Conservation (phyloP, 2,113 vertebrate genomes). For the Rhizomys pruinosus region DNA sequence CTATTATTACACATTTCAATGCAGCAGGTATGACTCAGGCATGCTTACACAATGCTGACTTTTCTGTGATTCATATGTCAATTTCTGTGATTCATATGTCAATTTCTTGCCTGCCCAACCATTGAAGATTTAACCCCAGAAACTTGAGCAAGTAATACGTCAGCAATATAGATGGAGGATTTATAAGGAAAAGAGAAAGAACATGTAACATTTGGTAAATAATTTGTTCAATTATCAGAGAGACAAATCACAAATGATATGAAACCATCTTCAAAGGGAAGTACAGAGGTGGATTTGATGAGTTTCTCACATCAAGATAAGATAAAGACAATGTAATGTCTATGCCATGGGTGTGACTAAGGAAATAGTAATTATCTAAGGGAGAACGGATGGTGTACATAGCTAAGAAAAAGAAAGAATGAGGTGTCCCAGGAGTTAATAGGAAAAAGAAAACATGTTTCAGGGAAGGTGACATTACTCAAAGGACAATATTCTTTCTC, state of each 20-base stretch:
- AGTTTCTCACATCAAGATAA: conserved; percentile 52
- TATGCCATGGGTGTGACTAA: background rate
- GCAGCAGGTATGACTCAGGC: conserved; percentile 55
- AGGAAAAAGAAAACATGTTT: background rate
- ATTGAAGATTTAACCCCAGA: conserved; percentile 32
- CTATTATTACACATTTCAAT: background rate
- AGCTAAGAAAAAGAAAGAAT: background rate
- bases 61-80: conserved; percentile 57
- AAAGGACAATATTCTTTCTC: background rate
- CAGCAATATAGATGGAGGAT: background rate
- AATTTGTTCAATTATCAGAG: conserved; percentile 6
- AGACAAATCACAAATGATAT: background rate
- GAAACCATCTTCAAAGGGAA: conserved; percentile 50
- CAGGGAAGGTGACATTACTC: background rate
- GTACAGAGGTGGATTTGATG: background rate
- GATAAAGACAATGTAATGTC: conserved; percentile 45
- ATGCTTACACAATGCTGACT: conserved; percentile 48
- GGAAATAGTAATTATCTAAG: conserved; percentile 35
- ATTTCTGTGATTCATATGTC: conserved; percentile 36
- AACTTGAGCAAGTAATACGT: background rate
- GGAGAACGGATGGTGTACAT: background rate
- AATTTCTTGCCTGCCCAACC: background rate
- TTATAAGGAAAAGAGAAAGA: conserved; percentile 40
- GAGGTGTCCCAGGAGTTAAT: background rate
- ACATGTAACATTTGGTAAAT: background rate